These are phyloP conservation scores for Cricetomys ansorgei DNA, from an alignment of 2,113 vertebrate species.

Conservation along the genomic window DNA sequence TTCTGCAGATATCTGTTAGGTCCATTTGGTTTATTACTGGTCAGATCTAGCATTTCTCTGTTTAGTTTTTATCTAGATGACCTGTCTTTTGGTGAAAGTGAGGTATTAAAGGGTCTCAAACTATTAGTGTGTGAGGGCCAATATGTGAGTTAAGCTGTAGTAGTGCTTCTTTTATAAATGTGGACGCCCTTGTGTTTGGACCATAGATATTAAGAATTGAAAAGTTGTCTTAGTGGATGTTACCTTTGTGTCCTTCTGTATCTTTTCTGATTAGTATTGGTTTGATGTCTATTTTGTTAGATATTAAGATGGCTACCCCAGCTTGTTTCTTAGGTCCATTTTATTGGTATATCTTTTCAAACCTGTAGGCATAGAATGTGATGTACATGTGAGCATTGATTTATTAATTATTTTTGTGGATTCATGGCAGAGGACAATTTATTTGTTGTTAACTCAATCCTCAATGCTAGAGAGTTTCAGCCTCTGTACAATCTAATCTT, in stretches of 20 bases:
- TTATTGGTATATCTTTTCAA: neutral
- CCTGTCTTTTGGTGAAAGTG: neutral
- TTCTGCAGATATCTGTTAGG: neutral
- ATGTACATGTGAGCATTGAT: too few relatives aligned
- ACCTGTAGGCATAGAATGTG: too few relatives aligned
- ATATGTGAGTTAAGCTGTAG: neutral
- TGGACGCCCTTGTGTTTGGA: neutral
- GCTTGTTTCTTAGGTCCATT: neutral
- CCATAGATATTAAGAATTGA: neutral
- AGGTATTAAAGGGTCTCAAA: neutral
- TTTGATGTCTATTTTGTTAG: neutral
- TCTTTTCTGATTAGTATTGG: neutral
- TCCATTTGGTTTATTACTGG: neutral
- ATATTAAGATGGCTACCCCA: neutral
- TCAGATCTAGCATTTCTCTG: neutral
- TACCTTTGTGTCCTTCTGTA: neutral
- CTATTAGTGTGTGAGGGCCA: neutral
- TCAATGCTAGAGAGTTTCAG: too few relatives aligned
- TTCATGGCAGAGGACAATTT: too few relatives aligned
- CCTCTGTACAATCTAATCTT: too few relatives aligned
- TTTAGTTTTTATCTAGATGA: neutral
- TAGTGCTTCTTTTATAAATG: neutral
- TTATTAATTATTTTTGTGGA: too few relatives aligned
- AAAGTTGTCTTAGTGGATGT: neutral
- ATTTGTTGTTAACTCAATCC: too few relatives aligned